phyloP scores from a whole-genome alignment of 1,140 invertebrate species.

The Grapholita molesta region DNA sequence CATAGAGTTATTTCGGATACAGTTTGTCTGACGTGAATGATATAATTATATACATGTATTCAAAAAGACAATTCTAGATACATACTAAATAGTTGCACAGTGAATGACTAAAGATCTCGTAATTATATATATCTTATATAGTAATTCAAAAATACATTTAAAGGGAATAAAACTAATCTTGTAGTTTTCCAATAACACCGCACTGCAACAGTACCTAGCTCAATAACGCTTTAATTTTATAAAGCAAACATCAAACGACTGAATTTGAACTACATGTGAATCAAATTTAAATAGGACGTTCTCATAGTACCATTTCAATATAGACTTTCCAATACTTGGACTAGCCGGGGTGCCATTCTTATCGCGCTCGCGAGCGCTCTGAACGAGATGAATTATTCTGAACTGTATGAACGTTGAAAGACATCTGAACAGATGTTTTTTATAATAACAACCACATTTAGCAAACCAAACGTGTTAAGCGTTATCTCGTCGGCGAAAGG shows the following conservation, averaged over 20 bases:
- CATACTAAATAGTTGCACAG: neutral
- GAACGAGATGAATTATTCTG: neutral
- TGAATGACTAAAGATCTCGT: too few relatives aligned
- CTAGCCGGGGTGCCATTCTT: neutral
- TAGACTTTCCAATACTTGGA: neutral
- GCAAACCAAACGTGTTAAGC: too few relatives aligned
- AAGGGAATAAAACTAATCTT: neutral
- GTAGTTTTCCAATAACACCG: neutral
- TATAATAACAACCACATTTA: too few relatives aligned
- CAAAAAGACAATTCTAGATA: too few relatives aligned
- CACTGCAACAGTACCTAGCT: neutral
- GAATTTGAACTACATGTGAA: neutral
- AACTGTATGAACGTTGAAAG: too few relatives aligned
- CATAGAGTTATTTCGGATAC: too few relatives aligned
- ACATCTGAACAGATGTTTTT: too few relatives aligned
- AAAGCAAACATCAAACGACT: neutral
- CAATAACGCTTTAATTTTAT: neutral
- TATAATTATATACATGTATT: too few relatives aligned
- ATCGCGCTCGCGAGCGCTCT: neutral
- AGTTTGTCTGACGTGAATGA: too few relatives aligned
- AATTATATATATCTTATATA: too few relatives aligned
- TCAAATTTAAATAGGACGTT: neutral
- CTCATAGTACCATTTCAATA: neutral
- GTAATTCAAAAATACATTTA: neutral
- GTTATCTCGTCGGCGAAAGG: too few relatives aligned